A percentile compares a stretch with the other conserved stretches of the same genome.
Evolutionary conservation across 1,140 invertebrate genomes (phyloP).

Genomic region (Aethina tumida): DNA sequence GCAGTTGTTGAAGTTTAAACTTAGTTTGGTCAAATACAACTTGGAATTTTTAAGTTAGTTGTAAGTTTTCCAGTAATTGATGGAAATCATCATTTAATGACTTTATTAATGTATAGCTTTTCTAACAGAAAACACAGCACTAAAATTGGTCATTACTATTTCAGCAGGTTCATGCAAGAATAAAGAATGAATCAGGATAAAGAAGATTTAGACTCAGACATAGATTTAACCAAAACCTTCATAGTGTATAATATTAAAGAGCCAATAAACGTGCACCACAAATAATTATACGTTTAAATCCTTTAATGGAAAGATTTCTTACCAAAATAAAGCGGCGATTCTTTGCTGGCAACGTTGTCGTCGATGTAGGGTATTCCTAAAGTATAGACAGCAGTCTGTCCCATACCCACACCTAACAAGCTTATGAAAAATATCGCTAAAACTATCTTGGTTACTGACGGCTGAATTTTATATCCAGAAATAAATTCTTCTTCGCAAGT

Average conservation of each 20-base stretch:
- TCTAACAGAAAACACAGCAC: too few relatives aligned
- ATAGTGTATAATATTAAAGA: neutral
- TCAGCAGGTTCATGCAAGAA: too few relatives aligned
- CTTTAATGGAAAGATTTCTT: conserved; percentile 32
- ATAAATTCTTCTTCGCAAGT: conserved; percentile 48
- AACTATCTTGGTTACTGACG: conserved; percentile 67
- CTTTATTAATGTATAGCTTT: too few relatives aligned
- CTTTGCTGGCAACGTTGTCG: conserved; percentile 83
- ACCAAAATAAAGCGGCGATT: conserved; percentile 91
- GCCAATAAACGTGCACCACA: neutral
- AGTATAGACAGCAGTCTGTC: conserved; percentile 85
- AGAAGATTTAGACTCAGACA: neutral
- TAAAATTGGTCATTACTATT: too few relatives aligned
- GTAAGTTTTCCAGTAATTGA: too few relatives aligned
- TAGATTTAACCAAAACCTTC: neutral
- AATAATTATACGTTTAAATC: neutral
- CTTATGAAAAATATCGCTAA: conserved; percentile 80
- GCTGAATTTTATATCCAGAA: conserved; percentile 52
- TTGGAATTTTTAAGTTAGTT: too few relatives aligned
- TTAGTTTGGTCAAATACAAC: too few relatives aligned
- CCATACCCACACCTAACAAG: conserved; percentile 81
- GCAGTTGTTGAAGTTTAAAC: too few relatives aligned
- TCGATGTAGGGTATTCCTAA: conserved; percentile 91
- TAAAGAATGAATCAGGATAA: neutral
- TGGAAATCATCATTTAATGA: too few relatives aligned